These are phyloP conservation scores for Pammene aurita DNA, from an alignment of 2,888 invertebrate species.

Conservation along the genomic window DNA sequence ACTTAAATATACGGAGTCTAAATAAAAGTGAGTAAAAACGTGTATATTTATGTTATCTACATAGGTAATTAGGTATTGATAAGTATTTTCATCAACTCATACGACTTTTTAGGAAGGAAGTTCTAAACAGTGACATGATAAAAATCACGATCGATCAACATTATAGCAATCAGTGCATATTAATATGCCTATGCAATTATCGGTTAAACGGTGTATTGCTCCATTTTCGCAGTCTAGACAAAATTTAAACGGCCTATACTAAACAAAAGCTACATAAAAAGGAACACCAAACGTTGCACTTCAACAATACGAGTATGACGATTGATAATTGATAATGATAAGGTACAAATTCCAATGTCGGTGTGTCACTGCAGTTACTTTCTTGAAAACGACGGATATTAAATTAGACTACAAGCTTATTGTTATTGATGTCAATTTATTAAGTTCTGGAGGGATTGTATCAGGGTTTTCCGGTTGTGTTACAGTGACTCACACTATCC, in stretches of 20 bases:
- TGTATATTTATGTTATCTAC: no score
- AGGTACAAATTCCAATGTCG: constrained; percentile 2
- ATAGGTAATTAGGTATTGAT: no score
- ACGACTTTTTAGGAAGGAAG: no score
- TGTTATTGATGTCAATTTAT: neutral
- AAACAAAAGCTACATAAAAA: no score
- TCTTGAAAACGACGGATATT: constrained; percentile 2
- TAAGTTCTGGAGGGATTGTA: neutral
- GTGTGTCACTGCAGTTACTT: neutral
- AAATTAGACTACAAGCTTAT: constrained; percentile 14
- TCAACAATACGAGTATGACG: no score
- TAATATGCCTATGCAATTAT: no score
- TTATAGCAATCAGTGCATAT: neutral
- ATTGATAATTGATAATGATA: neutral
- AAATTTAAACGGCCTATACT: neutral
- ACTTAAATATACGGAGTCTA: no score
- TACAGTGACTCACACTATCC: no score
- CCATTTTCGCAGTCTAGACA: constrained; percentile 19
- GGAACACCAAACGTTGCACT: no score
- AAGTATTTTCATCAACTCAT: no score
- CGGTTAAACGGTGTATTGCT: neutral
- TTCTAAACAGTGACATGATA: neutral
- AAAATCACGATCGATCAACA: constrained; percentile 1
- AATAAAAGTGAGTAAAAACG: no score
- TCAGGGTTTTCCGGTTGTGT: no score